Base-by-base conservation (phyloP, 37 sponge, comb jelly and placozoan genomes). In the Theonella swinhoei region DNA sequence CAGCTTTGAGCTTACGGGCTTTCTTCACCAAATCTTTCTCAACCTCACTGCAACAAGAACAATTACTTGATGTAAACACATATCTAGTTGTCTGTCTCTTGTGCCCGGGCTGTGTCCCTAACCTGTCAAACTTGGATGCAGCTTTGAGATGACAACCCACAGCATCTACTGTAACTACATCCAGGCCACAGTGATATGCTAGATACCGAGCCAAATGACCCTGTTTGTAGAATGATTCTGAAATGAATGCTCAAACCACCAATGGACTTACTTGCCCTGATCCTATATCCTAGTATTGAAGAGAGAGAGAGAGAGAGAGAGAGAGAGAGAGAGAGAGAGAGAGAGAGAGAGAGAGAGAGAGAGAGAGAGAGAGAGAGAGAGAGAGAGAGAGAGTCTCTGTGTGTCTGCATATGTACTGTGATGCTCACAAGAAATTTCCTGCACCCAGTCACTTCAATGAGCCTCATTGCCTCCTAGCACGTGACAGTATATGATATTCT, bases 201-300 rank as follows among this genome's bases (percentile, higher is more conserved):
- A 93, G 79, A 41, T 87, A 87, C 22, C 94, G 79, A 14, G 90
- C 72, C 34, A 93, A 68, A 67, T 93, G 94, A 32, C 94, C 94
- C 89, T 93, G 72, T 3, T n/a, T 28, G 5, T 24, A 67, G 64
- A 30, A 26, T n/a, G 61, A 59, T 59, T 14, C 20, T 22, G 61
- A n/a, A n/a, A n/a, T n/a, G n/a, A 24, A 8, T 4, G 5, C 72
- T 24, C 72, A 70, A 30, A 70, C 2, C 72, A 70, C 72, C 23
- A 3, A 9, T 4, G 29, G 60, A 36, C 70, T 62, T 29, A 87
- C 87, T 39, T 87, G 82, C 20, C 88, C 81, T 32, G 88, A 79
- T 47, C 81, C 88, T 37, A 86, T 43, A 19, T 86, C 87, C 87
- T 86, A 59, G 76, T n/a, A 31, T 2, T 42, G 2, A 31, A 37